Percentiles rank a stretch among this genome's conserved stretches.
Evolutionary conservation across 2,113 vertebrate genomes (phyloP).

Genomic region (Osmerus mordax): DNA sequence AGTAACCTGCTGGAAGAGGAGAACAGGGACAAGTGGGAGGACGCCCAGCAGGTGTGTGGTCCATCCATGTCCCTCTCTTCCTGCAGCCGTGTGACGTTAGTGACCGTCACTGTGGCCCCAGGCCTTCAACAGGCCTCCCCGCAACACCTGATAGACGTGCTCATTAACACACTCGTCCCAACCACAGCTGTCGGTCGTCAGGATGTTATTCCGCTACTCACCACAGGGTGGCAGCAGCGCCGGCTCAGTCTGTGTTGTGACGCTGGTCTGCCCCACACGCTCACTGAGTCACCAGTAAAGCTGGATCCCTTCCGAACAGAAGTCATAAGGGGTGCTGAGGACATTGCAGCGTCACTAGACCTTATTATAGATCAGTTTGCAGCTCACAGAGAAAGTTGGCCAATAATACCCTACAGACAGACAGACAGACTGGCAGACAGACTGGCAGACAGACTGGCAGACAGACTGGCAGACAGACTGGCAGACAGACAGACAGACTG

Average conservation of each 20-base stretch:
- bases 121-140: not conserved
- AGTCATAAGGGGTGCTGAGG: not conserved
- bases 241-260: slow-evolving; percentile 18
- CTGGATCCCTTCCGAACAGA: slow-evolving; percentile 8
- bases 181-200: too few relatives aligned
- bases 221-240: slow-evolving; percentile 52
- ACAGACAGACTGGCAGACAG: not conserved
- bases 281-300: not conserved
- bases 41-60: slow-evolving; percentile 89
- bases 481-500: too few relatives aligned
- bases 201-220: slow-evolving; percentile 17
- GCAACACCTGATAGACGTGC: too few relatives aligned
- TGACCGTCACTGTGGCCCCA: slow-evolving; percentile 3
- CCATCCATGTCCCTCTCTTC: not conserved
- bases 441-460: too few relatives aligned
- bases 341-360: not conserved
- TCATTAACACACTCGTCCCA: too few relatives aligned
- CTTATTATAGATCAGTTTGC: not conserved
- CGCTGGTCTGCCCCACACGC: not conserved
- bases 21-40: slow-evolving; percentile 98
- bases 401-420: not conserved
- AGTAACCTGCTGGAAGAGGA: slow-evolving; percentile 99
- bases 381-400: not conserved
- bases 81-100: slow-evolving; percentile 3
- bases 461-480: too few relatives aligned